Base-by-base conservation (phyloP, 2,797 vertebrate species). In the Galagoides demidoff region DNA sequence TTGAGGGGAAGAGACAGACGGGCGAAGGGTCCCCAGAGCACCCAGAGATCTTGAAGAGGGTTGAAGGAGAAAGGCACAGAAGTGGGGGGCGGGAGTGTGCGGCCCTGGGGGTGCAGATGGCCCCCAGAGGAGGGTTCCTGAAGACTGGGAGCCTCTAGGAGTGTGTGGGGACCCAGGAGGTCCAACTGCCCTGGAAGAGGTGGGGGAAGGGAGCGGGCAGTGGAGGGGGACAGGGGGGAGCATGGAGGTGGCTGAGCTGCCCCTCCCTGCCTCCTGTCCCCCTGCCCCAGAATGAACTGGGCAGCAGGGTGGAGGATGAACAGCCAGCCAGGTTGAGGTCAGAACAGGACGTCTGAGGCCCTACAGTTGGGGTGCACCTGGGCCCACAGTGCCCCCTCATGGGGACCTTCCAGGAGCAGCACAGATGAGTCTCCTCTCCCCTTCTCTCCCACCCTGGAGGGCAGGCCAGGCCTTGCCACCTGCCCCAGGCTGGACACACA, bases 351-450 rank as follows among this genome's bases (percentile, higher is more conserved):
- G 12, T 2, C 25, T 17, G 9, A 9, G 7, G 11, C 19, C 27
- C 27, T 64, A 17, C 55, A 57, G 55, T 57, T 57, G 66, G 43
- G 74, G 1, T 14, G 0, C 0, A 0, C 22, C 34, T 3, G 14
- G n/a, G 74, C 5, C 74, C 20, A 37, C 34, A 16, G 31, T 57
- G 76, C 81, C 81, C 85, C 37, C 85, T 77, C 12, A 14, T 1
- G 13, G 31, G 13, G n/a, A 57, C n/a, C 76, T 52, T 78, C 10
- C 1, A 78, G 16, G 52, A 57, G n/a, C 22, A 52, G 49, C 49
- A 52, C 49, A 52, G 49, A 52, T 52, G 49, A 52, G 14, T 14
- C 49, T 45, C 25, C 22, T 22, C 29, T 34, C 82, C 7, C 20
- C 43, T 3, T 2, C 34, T 68, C 20, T 14, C 49, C 49, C 49